Percentiles rank a stretch among this genome's conserved stretches.
These are phyloP conservation scores for Morone chrysops DNA, from an alignment of 2,113 vertebrate genomes.

Conservation along the genomic window DNA sequence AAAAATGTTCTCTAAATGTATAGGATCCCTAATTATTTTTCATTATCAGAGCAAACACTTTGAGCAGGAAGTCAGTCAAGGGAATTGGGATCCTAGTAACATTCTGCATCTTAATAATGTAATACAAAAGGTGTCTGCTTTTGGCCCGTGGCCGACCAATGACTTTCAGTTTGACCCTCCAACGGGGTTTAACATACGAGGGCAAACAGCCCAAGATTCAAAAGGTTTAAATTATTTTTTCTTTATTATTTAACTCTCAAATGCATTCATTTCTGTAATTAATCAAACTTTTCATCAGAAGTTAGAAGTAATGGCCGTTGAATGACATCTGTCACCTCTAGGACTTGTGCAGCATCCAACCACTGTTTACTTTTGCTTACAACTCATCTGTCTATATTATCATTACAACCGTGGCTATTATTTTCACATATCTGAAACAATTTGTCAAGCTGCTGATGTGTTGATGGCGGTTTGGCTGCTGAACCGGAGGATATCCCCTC, in stretches of 20 bases:
- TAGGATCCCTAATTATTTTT: no score
- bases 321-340: background rate
- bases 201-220: no score
- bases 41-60: no score
- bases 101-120: no score
- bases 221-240: no score
- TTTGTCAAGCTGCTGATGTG: slow-evolving; percentile 35
- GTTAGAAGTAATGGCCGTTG: background rate
- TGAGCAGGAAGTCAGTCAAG: no score
- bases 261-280: background rate
- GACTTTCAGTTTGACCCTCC: no score
- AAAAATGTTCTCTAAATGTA: no score
- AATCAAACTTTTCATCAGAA: background rate
- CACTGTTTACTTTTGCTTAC: background rate
- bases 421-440: slow-evolving; percentile 22
- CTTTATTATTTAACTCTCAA: background rate
- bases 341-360: background rate
- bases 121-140: no score
- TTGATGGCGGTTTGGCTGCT: slow-evolving; percentile 36
- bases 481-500: slow-evolving; percentile 42
- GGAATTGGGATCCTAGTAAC: no score
- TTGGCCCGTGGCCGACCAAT: no score
- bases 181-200: no score
- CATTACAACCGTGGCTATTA: slow-evolving; percentile 7
- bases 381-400: background rate